These are phyloP conservation scores for Asteroscopus sphinx DNA, from an alignment of 2,888 invertebrate species.

Conservation along the genomic window DNA sequence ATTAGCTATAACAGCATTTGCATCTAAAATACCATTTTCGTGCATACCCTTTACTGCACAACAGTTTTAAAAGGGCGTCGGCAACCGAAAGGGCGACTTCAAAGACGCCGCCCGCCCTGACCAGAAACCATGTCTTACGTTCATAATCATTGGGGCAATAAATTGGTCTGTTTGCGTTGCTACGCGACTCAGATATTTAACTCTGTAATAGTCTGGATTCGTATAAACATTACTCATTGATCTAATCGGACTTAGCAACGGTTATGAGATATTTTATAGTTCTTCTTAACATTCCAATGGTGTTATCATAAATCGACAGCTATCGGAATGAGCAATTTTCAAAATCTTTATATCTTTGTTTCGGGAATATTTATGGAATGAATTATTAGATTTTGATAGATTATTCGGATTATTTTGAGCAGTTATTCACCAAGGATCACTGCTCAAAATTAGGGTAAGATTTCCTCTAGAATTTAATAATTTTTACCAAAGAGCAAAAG, in stretches of 20 bases:
- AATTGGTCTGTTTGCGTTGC: constrained; percentile 43
- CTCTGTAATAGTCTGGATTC: constrained; percentile 26
- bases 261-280: constrained; percentile 37
- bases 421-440: no score
- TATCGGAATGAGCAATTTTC: constrained; percentile 9
- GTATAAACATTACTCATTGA: constrained; percentile 45
- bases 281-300: constrained; percentile 33
- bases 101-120: constrained; percentile 65
- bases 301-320: constrained; percentile 20
- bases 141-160: constrained; percentile 45
- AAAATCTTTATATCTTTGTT: no score
- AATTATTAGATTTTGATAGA: no score
- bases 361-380: no score
- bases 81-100: constrained; percentile 61
- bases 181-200: constrained; percentile 24
- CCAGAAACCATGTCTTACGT: constrained; percentile 59
- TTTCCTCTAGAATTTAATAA: no score
- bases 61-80: constrained; percentile 61
- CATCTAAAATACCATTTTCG: constrained; percentile 7
- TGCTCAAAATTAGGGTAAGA: no score
- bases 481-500: no score
- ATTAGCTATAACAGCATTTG: constrained; percentile 14
- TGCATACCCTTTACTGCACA: constrained; percentile 43
- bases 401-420: no score
- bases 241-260: constrained; percentile 29